A percentile compares a stretch with the other conserved stretches of the same genome.
These are phyloP conservation scores for Noctua janthina DNA, from an alignment of 2,888 invertebrate genomes.

Conservation along the genomic window DNA sequence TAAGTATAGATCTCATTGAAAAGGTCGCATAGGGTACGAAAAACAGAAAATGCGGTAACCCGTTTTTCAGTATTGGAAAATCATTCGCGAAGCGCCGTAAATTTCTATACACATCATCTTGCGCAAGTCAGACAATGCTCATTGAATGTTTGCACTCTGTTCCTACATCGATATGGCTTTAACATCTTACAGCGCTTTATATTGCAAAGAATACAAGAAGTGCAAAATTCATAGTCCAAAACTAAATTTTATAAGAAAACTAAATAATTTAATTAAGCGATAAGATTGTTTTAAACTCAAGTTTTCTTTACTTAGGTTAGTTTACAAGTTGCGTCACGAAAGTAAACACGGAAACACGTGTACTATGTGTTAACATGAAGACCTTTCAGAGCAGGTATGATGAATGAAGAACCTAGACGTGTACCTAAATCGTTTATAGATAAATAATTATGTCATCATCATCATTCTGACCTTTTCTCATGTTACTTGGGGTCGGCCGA, in stretches of 20 bases:
- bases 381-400: neutral
- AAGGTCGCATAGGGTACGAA: too few species aligned
- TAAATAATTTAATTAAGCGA: neutral
- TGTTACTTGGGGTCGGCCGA: too few species aligned
- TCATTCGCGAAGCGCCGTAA: neutral
- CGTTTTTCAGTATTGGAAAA: conserved; percentile 8
- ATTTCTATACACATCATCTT: neutral
- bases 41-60: neutral
- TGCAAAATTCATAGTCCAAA: neutral
- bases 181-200: neutral
- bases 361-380: neutral
- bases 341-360: neutral
- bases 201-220: neutral
- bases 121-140: neutral
- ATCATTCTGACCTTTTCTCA: too few species aligned
- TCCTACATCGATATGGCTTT: neutral
- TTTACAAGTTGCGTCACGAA: neutral
- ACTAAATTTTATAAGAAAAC: neutral
- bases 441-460: neutral
- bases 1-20: neutral
- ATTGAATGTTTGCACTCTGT: conserved; percentile 6
- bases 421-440: neutral
- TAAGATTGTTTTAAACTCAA: neutral
- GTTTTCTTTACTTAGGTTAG: neutral
- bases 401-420: neutral